Evolutionary conservation across 2,113 vertebrate species (phyloP).

Genomic region (Psammodynastes pulverulentus): DNA sequence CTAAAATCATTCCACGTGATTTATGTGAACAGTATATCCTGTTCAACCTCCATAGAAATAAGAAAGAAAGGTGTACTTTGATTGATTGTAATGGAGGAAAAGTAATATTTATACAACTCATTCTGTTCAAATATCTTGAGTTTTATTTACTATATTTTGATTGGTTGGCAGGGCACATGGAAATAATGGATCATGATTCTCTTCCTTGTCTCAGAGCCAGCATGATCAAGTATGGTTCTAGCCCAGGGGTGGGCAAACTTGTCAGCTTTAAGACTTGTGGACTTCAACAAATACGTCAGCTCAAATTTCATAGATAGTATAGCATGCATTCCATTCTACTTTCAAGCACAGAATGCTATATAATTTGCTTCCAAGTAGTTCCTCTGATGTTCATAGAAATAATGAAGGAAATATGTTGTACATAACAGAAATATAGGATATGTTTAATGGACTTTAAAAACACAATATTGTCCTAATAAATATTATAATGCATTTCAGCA

Average conservation of each 20-base stretch:
- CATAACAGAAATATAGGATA: not conserved
- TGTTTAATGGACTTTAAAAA: fast-evolving
- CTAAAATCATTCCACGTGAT: not conserved
- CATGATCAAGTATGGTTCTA: slow-evolving; percentile 13
- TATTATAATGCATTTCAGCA: not conserved
- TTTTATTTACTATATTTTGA: not conserved
- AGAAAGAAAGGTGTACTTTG: slow-evolving; percentile 6
- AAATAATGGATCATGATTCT: slow-evolving; percentile 35
- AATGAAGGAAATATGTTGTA: not conserved
- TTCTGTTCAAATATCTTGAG: slow-evolving; percentile 18
- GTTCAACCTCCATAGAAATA: slow-evolving; percentile 1
- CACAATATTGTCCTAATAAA: not conserved
- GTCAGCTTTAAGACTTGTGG: too few species aligned
- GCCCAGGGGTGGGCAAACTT: too few species aligned
- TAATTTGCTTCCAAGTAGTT: not conserved
- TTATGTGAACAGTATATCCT: not conserved
- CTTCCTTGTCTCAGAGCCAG: slow-evolving; percentile 3
- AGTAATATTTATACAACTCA: not conserved
- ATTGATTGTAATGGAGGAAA: slow-evolving; percentile 4
- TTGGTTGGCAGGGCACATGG: slow-evolving; percentile 26
- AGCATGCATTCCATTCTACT: not conserved
- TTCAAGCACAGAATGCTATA: not conserved
- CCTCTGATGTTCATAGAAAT: not conserved
- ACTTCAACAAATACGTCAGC: not conserved
- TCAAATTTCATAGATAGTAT: not conserved